Evolutionary conservation across 2,113 vertebrate species (phyloP).

Genomic region (Egretta garzetta): DNA sequence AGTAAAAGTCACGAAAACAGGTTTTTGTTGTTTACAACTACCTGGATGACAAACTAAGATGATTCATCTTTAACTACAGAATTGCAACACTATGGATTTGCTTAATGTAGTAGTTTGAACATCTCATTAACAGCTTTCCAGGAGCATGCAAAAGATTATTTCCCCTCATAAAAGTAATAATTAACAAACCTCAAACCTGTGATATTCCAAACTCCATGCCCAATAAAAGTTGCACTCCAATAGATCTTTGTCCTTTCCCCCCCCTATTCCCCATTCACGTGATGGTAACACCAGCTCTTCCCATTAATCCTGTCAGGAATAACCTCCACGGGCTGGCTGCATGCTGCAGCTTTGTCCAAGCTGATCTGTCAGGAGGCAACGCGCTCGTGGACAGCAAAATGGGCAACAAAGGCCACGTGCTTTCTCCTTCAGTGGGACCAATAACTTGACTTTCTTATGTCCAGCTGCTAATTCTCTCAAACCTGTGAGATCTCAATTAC

Average conservation of each 20-base stretch:
- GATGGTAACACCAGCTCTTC: background rate
- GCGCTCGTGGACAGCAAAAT: background rate
- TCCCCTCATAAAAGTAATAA: background rate
- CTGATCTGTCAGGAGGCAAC: fast-evolving
- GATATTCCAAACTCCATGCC: background rate
- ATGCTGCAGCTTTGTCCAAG: background rate
- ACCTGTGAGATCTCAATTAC: background rate
- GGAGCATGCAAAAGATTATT: background rate
- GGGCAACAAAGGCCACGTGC: background rate
- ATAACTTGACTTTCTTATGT: background rate
- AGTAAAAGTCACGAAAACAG: background rate
- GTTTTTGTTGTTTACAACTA: background rate
- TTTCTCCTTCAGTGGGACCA: background rate
- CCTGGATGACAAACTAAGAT: background rate
- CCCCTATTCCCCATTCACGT: background rate
- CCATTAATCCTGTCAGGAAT: background rate
- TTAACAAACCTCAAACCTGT: background rate
- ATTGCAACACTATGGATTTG: background rate
- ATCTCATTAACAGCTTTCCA: background rate
- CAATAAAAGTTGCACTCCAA: background rate
- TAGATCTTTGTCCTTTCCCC: background rate
- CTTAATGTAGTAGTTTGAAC: background rate
- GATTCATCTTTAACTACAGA: background rate
- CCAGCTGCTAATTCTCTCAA: background rate
- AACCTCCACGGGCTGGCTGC: background rate